phyloP scores from a whole-genome alignment of 2,888 invertebrate genomes.

The Stegophylla sp. region DNA sequence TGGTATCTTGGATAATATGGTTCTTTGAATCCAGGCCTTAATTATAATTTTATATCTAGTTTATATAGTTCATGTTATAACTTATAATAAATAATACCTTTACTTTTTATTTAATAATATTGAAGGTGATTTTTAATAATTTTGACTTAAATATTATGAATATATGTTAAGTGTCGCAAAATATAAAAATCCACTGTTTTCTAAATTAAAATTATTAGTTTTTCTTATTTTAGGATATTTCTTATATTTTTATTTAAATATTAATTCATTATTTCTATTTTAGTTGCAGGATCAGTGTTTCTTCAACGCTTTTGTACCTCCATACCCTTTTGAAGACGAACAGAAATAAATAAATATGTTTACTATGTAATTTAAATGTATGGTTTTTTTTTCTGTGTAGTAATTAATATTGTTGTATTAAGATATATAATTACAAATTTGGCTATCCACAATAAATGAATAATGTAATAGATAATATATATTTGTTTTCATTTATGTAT shows the following conservation, averaged over 20 bases:
- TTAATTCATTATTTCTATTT: constrained; percentile 2
- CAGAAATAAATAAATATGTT: constrained; percentile 21
- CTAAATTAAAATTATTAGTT: background rate
- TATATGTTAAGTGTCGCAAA: no score
- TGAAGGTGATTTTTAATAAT: no score
- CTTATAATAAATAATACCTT: no score
- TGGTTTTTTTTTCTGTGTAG: constrained; percentile 30
- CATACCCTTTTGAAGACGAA: constrained; percentile 52
- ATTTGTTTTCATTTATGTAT: background rate
- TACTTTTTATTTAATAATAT: no score
- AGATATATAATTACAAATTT: constrained; percentile 21
- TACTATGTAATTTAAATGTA: background rate
- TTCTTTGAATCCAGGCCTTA: no score
- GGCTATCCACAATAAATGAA: constrained; percentile 31
- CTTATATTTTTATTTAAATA: background rate
- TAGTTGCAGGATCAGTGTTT: constrained; percentile 44
- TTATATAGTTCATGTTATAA: no score
- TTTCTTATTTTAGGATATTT: background rate
- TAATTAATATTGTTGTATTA: constrained; percentile 22
- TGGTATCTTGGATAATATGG: no score
- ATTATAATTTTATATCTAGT: no score
- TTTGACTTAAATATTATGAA: no score
- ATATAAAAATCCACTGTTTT: no score
- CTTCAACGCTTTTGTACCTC: constrained; percentile 51
- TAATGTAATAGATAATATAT: constrained; percentile 17